Percentiles rank a stretch among this genome's conserved stretches.
phyloP scores from a whole-genome alignment of 2,888 invertebrate species.

The Volucella inanis region DNA sequence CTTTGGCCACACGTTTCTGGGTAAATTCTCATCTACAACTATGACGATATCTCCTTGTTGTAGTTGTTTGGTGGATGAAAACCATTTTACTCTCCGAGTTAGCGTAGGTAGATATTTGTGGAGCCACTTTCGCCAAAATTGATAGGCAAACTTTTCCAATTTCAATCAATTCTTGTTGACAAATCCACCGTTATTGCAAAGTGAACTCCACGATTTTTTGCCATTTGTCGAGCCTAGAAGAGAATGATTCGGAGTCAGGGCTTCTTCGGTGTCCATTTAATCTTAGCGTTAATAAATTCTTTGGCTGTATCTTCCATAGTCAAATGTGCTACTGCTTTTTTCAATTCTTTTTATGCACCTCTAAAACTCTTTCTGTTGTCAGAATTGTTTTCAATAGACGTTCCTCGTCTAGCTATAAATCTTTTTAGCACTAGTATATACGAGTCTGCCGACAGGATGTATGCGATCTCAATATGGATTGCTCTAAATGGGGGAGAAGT shows the following conservation, averaged over 20 bases:
- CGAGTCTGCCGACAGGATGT: conserved; percentile 9
- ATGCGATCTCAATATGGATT: conserved; percentile 34
- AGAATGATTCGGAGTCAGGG: too few relatives aligned
- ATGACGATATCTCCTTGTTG: background rate
- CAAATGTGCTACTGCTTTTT: background rate
- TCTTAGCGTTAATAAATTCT: background rate
- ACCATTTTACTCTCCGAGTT: background rate
- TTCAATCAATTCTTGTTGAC: background rate
- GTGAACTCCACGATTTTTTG: background rate
- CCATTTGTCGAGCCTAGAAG: background rate
- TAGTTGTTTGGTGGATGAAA: background rate
- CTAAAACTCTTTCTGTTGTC: conserved; percentile 55
- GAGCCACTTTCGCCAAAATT: background rate
- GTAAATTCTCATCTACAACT: background rate
- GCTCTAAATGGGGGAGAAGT: conserved; percentile 41
- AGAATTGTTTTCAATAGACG: conserved; percentile 14
- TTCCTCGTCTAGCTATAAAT: conserved; percentile 49
- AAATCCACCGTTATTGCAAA: background rate
- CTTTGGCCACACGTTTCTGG: background rate
- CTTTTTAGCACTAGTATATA: conserved; percentile 43
- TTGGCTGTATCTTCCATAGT: background rate
- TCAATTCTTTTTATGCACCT: conserved; percentile 15
- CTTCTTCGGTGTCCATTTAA: too few relatives aligned
- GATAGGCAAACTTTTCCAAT: background rate
- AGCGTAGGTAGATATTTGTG: background rate